These are phyloP conservation scores for Heliconius ethilla DNA, from an alignment of 2,888 invertebrate species.

Conservation along the genomic window DNA sequence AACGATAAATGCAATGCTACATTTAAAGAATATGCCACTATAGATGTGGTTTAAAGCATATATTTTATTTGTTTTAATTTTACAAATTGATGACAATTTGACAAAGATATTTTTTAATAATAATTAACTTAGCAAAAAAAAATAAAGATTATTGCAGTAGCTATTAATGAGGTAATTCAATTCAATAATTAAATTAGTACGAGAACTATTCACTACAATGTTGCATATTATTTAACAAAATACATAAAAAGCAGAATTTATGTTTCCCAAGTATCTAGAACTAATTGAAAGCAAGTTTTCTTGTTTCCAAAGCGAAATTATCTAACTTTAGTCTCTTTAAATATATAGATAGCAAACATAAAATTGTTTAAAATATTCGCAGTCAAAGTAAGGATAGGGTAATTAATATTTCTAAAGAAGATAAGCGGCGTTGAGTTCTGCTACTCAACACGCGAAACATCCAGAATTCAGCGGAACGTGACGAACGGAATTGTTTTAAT, in stretches of 20 bases:
- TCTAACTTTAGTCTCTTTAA: not conserved
- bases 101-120: too few relatives aligned
- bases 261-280: not conserved
- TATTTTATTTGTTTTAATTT: not conserved
- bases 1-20: slow-evolving; percentile 60
- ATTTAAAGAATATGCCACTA: slow-evolving; percentile 48
- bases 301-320: not conserved
- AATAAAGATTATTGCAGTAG: too few relatives aligned
- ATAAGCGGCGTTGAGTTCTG: too few relatives aligned
- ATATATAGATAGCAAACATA: not conserved
- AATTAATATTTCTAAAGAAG: not conserved
- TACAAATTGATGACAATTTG: too few relatives aligned
- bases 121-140: too few relatives aligned
- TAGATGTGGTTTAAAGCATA: slow-evolving; percentile 47
- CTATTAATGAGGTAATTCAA: too few relatives aligned
- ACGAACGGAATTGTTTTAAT: too few relatives aligned
- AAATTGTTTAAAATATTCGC: too few relatives aligned
- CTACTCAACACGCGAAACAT: too few relatives aligned
- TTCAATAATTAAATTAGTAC: too few relatives aligned
- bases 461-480: too few relatives aligned
- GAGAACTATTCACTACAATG: not conserved
- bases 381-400: too few relatives aligned
- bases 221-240: not conserved
- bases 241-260: slow-evolving; percentile 1
- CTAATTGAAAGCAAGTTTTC: slow-evolving; percentile 7